phyloP scores from a whole-genome alignment of 92 coral and sea anemone species.

The Porites evermanni region DNA sequence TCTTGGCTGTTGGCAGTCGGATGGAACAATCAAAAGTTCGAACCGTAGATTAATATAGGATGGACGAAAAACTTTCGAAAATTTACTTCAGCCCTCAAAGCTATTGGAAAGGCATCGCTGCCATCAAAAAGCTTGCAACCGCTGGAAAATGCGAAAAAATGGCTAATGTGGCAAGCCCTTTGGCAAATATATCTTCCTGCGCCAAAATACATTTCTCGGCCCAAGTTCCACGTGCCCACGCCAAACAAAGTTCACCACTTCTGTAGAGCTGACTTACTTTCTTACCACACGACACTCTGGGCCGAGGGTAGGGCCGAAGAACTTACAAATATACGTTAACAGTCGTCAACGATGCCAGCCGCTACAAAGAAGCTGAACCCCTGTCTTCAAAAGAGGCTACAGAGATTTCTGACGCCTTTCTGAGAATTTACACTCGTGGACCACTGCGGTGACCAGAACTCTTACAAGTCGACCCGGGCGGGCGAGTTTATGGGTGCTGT shows the following conservation, averaged over 20 bases:
- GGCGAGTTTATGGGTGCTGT: too few species aligned
- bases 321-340: conserved; percentile 4
- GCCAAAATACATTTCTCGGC: conserved; percentile 17
- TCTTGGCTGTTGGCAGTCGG: too few species aligned
- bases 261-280: neutral
- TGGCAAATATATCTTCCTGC: conserved; percentile 45
- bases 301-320: conserved; percentile 4
- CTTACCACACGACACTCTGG: conserved; percentile 14
- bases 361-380: conserved; percentile 24
- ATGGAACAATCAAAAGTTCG: too few species aligned
- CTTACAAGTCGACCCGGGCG: too few species aligned
- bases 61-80: conserved; percentile 16
- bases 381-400: conserved; percentile 11
- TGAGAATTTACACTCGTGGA: too few species aligned
- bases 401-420: too few species aligned
- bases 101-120: conserved; percentile 34
- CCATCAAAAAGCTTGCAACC: conserved; percentile 34
- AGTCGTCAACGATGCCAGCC: conserved; percentile 24
- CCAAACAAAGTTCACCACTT: conserved; percentile 23
- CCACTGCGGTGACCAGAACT: too few species aligned
- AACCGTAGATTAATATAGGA: neutral
- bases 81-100: conserved; percentile 39
- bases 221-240: conserved; percentile 33
- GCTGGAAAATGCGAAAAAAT: conserved; percentile 24
- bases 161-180: conserved; percentile 36